Base-by-base conservation (phyloP, 2,888 invertebrate genomes). In the Hipparchia sbordonii region DNA sequence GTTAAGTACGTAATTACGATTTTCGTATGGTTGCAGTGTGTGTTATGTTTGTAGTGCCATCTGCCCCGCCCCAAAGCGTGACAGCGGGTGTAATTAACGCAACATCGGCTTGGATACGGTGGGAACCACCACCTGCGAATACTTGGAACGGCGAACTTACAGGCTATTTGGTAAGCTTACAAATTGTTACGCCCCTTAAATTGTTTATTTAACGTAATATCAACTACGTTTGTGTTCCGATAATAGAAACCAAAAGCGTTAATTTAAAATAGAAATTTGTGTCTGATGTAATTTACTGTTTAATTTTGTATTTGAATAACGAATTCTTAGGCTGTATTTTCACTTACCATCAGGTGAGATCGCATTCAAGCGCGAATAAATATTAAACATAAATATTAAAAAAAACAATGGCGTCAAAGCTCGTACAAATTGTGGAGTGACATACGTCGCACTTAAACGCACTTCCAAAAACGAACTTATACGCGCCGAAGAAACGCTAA, bases 141-240 rank as follows among this genome's bases (percentile, higher is more conserved):
- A 95, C 96, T 78, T 95, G 96, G 87, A 97, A 98, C 86, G 98
- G 98, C 63, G 95, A 96, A 83, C 94, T 99, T 70, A 95, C 96
- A 72, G 98, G 98, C 69, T 99, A 98, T 90, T 96, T 97, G 95
- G 98, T 98, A 89, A 95, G 95, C 87, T 76, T 83, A 71, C 68
- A 61, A 67, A 46, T 59, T 71, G 67, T 66, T 60, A 33, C 56
- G 67, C 46, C 59, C 48, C 46, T 59, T 68, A 48, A 68, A 68
- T 68, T 67, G 51, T 67, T 45, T 56, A 56, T 67, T 67, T 13
- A 56, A 9, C 9, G 45, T 9, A 6, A 60, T 39, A 10, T 60
- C 39, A 39, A 63, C 48, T 13, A 62, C 10, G 48, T 63, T 48
- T 63, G 46, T 63, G 4, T 48, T 63, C 46, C 46, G 10, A 39